Percentiles rank a stretch among this genome's conserved stretches.
phyloP scores from a whole-genome alignment of 2,888 invertebrate species.

The Cryptus viduatorius region DNA sequence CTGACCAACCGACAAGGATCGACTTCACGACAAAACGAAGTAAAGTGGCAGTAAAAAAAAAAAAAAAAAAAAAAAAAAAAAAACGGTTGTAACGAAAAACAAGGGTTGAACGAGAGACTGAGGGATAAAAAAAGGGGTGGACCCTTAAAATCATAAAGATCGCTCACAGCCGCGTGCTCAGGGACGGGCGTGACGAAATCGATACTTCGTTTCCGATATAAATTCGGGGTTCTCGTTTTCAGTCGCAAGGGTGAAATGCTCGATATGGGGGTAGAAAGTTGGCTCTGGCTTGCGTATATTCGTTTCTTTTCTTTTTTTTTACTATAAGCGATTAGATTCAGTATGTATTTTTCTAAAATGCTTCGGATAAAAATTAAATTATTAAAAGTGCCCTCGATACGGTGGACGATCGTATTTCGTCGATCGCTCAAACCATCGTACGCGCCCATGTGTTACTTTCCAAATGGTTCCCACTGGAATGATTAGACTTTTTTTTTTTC shows the following conservation, averaged over 20 bases:
- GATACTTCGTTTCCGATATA: constrained; percentile 83
- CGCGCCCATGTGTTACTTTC: constrained; percentile 35
- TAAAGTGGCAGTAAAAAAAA: background rate
- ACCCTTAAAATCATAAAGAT: constrained; percentile 80
- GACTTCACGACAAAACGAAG: background rate
- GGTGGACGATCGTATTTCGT: constrained; percentile 58
- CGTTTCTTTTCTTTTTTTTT: constrained; percentile 23
- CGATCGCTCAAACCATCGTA: constrained; percentile 40
- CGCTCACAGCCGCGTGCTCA: constrained; percentile 72
- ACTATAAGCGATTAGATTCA: constrained; percentile 37
- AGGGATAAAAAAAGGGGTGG: constrained; percentile 64
- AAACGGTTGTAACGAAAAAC: constrained; percentile 11
- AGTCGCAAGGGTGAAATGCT: constrained; percentile 60
- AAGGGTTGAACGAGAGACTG: constrained; percentile 40
- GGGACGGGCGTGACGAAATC: constrained; percentile 80
- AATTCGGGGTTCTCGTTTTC: constrained; percentile 79
- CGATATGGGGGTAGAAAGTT: constrained; percentile 36
- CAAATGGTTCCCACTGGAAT: constrained; percentile 49
- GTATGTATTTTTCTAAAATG: constrained; percentile 47
- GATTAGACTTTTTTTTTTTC: constrained; percentile 40
- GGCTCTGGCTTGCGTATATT: constrained; percentile 42
- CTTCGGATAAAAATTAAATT: constrained; percentile 62
- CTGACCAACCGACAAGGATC: constrained; percentile 31
- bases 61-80: background rate
- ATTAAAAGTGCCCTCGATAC: constrained; percentile 58